Percentiles rank a stretch among this genome's conserved stretches.
Evolutionary conservation across 2,113 vertebrate species (phyloP).

Genomic region (Macrotis lagotis): DNA sequence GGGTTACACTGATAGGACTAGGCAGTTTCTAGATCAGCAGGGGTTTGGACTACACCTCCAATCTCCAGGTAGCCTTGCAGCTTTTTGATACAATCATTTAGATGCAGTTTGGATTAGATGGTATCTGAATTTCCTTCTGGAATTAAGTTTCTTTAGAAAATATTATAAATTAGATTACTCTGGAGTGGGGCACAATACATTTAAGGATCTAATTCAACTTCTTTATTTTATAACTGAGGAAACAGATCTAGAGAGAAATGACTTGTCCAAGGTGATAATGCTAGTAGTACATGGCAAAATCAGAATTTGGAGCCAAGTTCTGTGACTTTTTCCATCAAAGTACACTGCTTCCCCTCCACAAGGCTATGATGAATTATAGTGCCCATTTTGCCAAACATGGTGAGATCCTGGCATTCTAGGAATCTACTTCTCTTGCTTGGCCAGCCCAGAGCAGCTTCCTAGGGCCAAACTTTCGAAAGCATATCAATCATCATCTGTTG

Average conservation of each 20-base stretch:
- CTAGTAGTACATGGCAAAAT: neutral
- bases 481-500: neutral
- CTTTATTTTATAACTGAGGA: neutral
- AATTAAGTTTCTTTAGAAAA: neutral
- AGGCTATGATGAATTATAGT: neutral
- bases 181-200: neutral
- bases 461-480: neutral
- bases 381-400: neutral
- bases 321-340: neutral
- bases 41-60: neutral
- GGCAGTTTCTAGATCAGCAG: neutral
- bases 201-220: neutral
- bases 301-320: neutral
- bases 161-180: neutral
- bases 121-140: neutral
- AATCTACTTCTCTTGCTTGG: neutral
- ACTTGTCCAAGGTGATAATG: neutral
- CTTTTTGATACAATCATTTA: neutral
- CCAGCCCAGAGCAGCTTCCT: neutral
- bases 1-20: neutral
- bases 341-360: neutral
- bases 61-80: neutral
- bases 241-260: neutral
- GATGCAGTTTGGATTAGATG: neutral
- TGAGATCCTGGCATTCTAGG: neutral